These are phyloP conservation scores for Bombus consobrinus DNA, from an alignment of 1,140 invertebrate species.

Conservation along the genomic window DNA sequence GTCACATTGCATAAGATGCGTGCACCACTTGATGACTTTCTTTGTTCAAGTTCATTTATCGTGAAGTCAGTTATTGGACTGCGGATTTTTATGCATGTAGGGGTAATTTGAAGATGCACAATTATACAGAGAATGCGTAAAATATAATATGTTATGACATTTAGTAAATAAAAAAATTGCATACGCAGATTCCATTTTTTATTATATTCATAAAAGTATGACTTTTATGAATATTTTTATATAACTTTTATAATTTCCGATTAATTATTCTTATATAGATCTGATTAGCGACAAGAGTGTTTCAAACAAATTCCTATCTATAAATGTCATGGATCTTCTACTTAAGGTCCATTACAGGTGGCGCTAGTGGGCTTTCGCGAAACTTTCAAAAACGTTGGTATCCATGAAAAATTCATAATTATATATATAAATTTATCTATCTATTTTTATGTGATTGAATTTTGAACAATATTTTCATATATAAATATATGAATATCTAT, in stretches of 20 bases:
- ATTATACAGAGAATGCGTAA: neutral
- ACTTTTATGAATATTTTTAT: neutral
- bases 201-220: neutral
- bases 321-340: neutral
- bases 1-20: conserved; percentile 1
- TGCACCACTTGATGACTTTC: neutral
- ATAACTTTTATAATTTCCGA: neutral
- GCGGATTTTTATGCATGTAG: neutral
- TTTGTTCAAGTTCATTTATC: neutral
- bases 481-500: neutral
- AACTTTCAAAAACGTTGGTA: neutral
- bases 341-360: neutral
- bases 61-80: neutral
- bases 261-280: neutral
- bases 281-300: neutral
- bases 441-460: neutral
- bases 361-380: neutral
- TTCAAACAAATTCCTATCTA: neutral
- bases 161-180: neutral
- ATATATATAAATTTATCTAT: neutral
- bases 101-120: neutral
- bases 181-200: neutral
- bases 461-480: too few species aligned
- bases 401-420: too few species aligned
- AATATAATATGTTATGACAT: neutral